phyloP scores from a whole-genome alignment of 1,140 invertebrate genomes.

The Asobara japonica region DNA sequence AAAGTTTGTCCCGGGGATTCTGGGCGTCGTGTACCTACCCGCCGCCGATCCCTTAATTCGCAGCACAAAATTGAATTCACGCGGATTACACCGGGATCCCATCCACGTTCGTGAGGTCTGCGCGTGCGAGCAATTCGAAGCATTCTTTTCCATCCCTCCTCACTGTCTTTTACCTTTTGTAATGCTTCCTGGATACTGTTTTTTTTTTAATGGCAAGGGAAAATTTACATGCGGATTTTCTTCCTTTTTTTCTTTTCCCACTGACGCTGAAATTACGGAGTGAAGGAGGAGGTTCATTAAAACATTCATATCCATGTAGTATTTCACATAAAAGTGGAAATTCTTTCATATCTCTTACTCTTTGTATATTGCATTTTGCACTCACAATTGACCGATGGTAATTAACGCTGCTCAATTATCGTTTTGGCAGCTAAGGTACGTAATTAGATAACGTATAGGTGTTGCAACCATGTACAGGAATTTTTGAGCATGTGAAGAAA shows the following conservation, averaged over 20 bases:
- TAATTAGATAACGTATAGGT: too few relatives aligned
- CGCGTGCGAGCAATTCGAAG: constrained; percentile 12
- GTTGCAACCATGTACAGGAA: too few relatives aligned
- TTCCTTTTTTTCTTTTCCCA: neutral
- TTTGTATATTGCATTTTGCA: neutral
- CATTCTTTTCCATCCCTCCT: neutral
- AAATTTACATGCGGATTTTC: neutral
- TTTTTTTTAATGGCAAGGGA: neutral
- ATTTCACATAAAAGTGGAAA: neutral
- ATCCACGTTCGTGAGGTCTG: neutral
- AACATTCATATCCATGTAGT: neutral
- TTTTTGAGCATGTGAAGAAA: too few relatives aligned
- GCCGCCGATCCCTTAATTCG: constrained; percentile 29
- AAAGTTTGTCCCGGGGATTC: constrained; percentile 22
- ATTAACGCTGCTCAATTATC: too few relatives aligned
- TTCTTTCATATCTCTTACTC: neutral
- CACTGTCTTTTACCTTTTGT: neutral
- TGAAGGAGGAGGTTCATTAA: neutral
- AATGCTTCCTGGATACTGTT: neutral
- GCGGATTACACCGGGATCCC: constrained; percentile 20
- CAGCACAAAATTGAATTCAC: constrained; percentile 32
- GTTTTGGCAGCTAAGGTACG: too few relatives aligned
- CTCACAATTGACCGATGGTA: neutral
- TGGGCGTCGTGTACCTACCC: constrained; percentile 11
- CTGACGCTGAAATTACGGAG: neutral